Base-by-base conservation (phyloP, 2,888 invertebrate genomes). In the Apamea anceps region DNA sequence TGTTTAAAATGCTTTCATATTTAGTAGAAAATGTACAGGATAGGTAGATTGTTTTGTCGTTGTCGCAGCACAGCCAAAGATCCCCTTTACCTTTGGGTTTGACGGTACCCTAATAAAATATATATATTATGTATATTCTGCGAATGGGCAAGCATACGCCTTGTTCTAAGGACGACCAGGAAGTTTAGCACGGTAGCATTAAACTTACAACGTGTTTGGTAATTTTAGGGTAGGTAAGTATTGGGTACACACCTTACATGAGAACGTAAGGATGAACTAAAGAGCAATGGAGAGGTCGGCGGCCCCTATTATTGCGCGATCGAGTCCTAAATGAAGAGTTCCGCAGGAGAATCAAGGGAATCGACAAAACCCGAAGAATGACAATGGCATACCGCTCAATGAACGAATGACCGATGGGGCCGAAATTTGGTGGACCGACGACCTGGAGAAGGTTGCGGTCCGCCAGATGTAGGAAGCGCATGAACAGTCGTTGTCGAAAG, bases 121-220 rank as follows among this genome's bases (percentile, higher is more conserved):
- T 12, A 78, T 68, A 3, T 15, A 54, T 13, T 12, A 10, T 15
- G 13, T 77, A 60, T 37, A 48, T 25, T n/a, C 51, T 72, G 32
- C 28, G 54, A 28, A 13, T 51, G 25, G 51, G 62, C 32, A 62
- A 45, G 6, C 12, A 54, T 45, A 72, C 21, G 51, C 51, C 5
- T 79, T 32, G 42, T 42, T n/a, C 42, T n/a, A 71, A 45, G n/a
- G 28, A 37, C 18, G n/a, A 12, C 32, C 25, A 37, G 48, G 45
- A 72, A 72, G 21, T 72, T 70, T 12, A 72, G 54, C n/a, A 15
- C 21, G 15, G 1, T 12, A 28, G 37, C 18, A 65, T 57, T 37
- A 80, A 80, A 57, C 32, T 48, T 10, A 62, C 3, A 32, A 72
- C 15, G 37, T n/a, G 37, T 48, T 28, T 48, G 57, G 28, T 45